Conservation (phyloP, 2,797 vertebrate genomes). For the Taenioides sp. region DNA sequence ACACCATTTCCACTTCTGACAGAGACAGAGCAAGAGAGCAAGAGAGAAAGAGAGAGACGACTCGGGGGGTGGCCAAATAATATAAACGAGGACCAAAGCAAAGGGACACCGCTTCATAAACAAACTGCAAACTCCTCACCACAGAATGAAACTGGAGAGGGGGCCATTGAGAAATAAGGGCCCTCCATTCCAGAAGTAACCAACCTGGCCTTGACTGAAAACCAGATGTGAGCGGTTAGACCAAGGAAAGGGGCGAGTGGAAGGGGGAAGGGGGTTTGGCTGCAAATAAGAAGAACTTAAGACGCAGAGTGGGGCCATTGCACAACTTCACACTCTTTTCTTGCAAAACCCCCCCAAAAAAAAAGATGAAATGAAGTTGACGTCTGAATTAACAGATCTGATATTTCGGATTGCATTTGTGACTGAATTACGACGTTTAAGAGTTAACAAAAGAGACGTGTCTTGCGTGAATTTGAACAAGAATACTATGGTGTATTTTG, state of each 20-base stretch:
- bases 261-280: constrained; percentile 36
- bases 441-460: constrained; percentile 35
- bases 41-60: constrained; percentile 36
- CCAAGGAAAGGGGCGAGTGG: constrained; percentile 44
- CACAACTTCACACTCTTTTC: constrained; percentile 57
- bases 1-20: constrained; percentile 32
- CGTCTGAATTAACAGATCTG: constrained; percentile 20
- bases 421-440: constrained; percentile 41
- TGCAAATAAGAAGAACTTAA: constrained; percentile 41
- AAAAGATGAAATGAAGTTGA: constrained; percentile 42
- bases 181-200: constrained; percentile 75
- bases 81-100: constrained; percentile 51
- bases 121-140: constrained; percentile 60
- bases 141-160: constrained; percentile 71
- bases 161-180: constrained; percentile 77
- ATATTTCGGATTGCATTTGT: constrained; percentile 38
- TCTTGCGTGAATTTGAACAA: constrained; percentile 20
- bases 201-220: constrained; percentile 78
- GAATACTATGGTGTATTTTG: constrained; percentile 11
- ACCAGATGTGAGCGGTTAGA: constrained; percentile 77
- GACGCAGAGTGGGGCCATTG: constrained; percentile 39
- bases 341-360: constrained; percentile 50
- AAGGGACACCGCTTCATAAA: constrained; percentile 65
- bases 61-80: constrained; percentile 39
- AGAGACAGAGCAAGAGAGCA: constrained; percentile 34